Base-by-base conservation (phyloP, 2,797 vertebrate species). In the Caiman crocodilus region DNA sequence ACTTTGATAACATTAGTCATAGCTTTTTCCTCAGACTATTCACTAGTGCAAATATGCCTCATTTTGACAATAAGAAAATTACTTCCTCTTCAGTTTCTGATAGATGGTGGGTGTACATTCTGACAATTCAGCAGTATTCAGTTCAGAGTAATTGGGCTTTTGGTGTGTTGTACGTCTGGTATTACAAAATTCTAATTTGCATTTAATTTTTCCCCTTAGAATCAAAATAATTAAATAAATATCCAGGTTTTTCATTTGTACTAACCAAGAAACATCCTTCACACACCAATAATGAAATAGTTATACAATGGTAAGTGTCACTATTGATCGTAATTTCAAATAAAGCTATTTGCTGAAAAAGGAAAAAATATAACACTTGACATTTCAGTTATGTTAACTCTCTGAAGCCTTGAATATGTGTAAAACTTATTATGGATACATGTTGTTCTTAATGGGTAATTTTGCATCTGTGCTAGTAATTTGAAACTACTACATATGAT, bases 361-460 rank as follows among this genome's bases (percentile, higher is more conserved):
- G 69, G 15, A 60, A 50, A 55, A 42, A 69, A 30, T 71, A 83
- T 17, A n/a, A 60, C 28, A 55, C 79, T 79, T 83, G 79, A 90
- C 79, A 90, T 87, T 84, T 90, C 58, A 80, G 23, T 82, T 86
- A 42, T 80, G 74, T 90, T 82, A 93, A 75, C 15, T 86, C 35
- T 32, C 69, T 21, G 67, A 23, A 67, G 60, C 28, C 59, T 87
- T 83, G 69, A 12, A 78, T 73, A 80, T 13, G n/a, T 56, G 42
- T 55, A 55, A 55, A 55, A 55, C 55, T 10, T 55, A 50, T 26
- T 74, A 28, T 55, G 10, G 71, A 26, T 17, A 74, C 5, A 14
- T 73, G 71, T 73, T 73, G 42, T 23, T 74, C 5, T 28, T 16
- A 23, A 23, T 55, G 25, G 50, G 71, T 42, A 74, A 28, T 74